Percentiles rank a stretch among this genome's conserved stretches.
Conservation (phyloP, 2,888 invertebrate species). For the Andrena chrysosceles region DNA sequence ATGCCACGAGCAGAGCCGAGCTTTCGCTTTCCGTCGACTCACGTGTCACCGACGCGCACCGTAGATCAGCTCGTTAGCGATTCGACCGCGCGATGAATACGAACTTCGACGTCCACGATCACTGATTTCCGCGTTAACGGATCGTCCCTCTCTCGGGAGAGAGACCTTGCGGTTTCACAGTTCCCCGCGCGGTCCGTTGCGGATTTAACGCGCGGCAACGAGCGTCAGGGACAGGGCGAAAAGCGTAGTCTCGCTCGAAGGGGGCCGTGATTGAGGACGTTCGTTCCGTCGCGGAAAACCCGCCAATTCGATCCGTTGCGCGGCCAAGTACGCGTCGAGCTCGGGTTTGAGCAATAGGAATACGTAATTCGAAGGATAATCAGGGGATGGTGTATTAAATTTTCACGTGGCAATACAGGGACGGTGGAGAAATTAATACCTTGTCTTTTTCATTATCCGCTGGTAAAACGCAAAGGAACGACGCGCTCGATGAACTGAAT, state of each 20-base stretch:
- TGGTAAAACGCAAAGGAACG: slow-evolving; percentile 10
- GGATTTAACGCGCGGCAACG: slow-evolving; percentile 46
- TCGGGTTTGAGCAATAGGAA: neutral
- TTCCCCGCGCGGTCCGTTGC: slow-evolving; percentile 54
- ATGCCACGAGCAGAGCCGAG: neutral
- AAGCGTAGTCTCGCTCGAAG: slow-evolving; percentile 36
- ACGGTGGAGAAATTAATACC: slow-evolving; percentile 30
- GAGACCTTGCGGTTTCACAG: slow-evolving; percentile 60
- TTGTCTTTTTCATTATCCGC: neutral
- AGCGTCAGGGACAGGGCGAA: slow-evolving; percentile 24
- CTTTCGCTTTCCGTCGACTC: neutral
- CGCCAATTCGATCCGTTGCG: neutral
- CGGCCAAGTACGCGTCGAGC: neutral
- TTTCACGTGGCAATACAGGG: neutral
- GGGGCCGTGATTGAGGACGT: slow-evolving; percentile 40
- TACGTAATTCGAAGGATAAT: neutral
- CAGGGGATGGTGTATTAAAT: neutral
- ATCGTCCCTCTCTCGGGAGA: slow-evolving; percentile 45
- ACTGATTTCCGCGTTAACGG: slow-evolving; percentile 61
- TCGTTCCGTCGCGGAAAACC: slow-evolving; percentile 31
- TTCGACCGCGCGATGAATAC: slow-evolving; percentile 67
- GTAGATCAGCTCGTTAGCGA: slow-evolving; percentile 59
- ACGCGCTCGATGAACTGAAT: slow-evolving; percentile 38
- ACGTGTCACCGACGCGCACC: slow-evolving; percentile 34
- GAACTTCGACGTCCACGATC: slow-evolving; percentile 66